phyloP scores from a whole-genome alignment of 2,888 invertebrate species.

The Crocallis elinguaria region DNA sequence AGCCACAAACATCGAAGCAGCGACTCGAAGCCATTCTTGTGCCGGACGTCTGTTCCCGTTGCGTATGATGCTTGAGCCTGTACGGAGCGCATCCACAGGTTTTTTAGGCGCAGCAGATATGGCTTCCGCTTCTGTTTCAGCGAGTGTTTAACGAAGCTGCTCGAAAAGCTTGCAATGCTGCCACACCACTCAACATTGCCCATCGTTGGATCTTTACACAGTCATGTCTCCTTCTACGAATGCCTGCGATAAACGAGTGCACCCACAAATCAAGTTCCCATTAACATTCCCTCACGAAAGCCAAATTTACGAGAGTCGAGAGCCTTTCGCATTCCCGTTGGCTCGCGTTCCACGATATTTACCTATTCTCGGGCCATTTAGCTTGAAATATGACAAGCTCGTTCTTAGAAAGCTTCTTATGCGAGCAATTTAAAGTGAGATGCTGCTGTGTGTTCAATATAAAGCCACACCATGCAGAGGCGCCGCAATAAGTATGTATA shows the following conservation, averaged over 20 bases:
- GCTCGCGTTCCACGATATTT: conserved; percentile 22
- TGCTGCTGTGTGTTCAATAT: conserved; percentile 7
- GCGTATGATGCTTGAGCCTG: background rate
- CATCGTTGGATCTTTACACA: background rate
- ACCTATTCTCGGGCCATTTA: conserved; percentile 19
- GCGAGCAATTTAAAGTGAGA: conserved; percentile 10
- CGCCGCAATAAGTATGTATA: background rate
- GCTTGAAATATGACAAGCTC: conserved; percentile 24
- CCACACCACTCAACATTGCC: background rate
- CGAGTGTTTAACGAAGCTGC: background rate
- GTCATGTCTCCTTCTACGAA: conserved; percentile 2
- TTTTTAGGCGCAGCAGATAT: too few species aligned
- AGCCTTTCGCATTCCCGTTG: conserved; percentile 2
- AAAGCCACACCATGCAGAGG: background rate
- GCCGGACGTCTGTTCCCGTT: background rate
- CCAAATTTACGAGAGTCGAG: conserved; percentile 10
- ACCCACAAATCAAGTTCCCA: conserved; percentile 21
- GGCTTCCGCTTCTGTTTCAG: too few species aligned
- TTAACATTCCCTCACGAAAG: conserved; percentile 21
- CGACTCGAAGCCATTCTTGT: conserved; percentile 15
- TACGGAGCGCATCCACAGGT: background rate
- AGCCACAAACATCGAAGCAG: conserved; percentile 24
- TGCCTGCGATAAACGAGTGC: conserved; percentile 3
- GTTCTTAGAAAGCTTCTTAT: conserved; percentile 18
- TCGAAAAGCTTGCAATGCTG: background rate